A percentile compares a stretch with the other conserved stretches of the same genome.
Conservation (phyloP, 2,113 vertebrate species). For the Mola mola region DNA sequence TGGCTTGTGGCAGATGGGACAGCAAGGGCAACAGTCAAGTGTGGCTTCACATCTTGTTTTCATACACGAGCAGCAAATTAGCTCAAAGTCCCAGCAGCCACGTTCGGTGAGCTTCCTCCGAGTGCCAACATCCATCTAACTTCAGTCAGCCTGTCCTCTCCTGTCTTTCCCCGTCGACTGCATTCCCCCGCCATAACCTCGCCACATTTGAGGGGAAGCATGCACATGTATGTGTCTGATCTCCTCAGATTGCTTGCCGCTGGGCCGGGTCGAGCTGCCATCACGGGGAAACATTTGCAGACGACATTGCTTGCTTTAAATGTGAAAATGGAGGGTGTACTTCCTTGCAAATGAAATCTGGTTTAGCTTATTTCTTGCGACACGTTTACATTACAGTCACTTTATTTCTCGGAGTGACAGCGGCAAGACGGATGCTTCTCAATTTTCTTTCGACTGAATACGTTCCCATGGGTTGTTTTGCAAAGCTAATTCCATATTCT, state of each 20-base stretch:
- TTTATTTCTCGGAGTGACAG: not conserved
- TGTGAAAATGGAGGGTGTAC: not conserved
- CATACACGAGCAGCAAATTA: constrained; percentile 63
- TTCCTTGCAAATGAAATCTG: constrained; percentile 7
- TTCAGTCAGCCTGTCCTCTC: constrained; percentile 30
- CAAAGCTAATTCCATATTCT: constrained; percentile 52
- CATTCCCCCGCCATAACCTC: constrained; percentile 4
- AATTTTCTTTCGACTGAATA: not conserved
- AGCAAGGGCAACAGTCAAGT: constrained; percentile 59
- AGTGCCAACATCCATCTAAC: constrained; percentile 60
- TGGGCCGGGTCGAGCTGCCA: constrained; percentile 14
- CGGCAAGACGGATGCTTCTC: too few species aligned
- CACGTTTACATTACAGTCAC: constrained; percentile 14
- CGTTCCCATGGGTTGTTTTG: constrained; percentile 37
- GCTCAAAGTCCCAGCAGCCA: constrained; percentile 56
- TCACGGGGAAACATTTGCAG: not conserved
- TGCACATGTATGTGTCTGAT: constrained; percentile 36
- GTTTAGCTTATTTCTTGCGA: not conserved
- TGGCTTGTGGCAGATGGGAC: constrained; percentile 44
- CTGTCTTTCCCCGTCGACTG: constrained; percentile 22
- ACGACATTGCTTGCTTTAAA: not conserved
- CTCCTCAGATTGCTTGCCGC: constrained; percentile 36
- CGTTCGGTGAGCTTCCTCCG: constrained; percentile 40
- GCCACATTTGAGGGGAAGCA: constrained; percentile 9
- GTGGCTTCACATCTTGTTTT: constrained; percentile 67